These are phyloP conservation scores for Orchestes rusci DNA, from an alignment of 2,888 invertebrate genomes.

Conservation along the genomic window DNA sequence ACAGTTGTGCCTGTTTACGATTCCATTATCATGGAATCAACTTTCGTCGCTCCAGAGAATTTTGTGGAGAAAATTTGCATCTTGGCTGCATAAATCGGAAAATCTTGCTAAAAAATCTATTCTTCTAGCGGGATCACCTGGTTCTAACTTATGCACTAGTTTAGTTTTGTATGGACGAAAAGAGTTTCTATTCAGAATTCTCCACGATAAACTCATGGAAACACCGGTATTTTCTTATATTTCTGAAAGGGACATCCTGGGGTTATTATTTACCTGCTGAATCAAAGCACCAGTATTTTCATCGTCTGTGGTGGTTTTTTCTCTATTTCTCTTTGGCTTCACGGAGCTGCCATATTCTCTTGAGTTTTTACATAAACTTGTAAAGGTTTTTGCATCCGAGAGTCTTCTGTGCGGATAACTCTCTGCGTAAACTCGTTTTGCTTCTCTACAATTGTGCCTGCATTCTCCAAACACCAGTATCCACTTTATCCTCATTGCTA, in stretches of 20 bases:
- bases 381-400: not conserved
- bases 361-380: not conserved
- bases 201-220: not conserved
- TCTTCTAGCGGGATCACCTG: not conserved
- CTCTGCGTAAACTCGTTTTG: not conserved
- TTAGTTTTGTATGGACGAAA: not conserved
- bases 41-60: not conserved
- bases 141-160: not conserved
- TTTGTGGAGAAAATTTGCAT: constrained; percentile 5
- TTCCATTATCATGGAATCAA: no score
- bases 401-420: not conserved
- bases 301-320: not conserved
- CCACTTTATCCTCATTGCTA: not conserved
- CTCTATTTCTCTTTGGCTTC: not conserved
- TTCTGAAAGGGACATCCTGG: not conserved
- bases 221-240: not conserved
- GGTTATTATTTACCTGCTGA: not conserved
- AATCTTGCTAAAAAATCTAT: no score
- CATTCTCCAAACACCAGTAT: not conserved
- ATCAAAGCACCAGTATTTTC: not conserved
- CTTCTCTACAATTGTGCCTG: not conserved
- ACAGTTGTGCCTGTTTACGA: no score
- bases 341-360: not conserved
- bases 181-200: not conserved
- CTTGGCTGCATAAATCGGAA: constrained; percentile 8